These are phyloP conservation scores for Bufotes viridis DNA, from an alignment of 2,797 vertebrate genomes.

Conservation along the genomic window DNA sequence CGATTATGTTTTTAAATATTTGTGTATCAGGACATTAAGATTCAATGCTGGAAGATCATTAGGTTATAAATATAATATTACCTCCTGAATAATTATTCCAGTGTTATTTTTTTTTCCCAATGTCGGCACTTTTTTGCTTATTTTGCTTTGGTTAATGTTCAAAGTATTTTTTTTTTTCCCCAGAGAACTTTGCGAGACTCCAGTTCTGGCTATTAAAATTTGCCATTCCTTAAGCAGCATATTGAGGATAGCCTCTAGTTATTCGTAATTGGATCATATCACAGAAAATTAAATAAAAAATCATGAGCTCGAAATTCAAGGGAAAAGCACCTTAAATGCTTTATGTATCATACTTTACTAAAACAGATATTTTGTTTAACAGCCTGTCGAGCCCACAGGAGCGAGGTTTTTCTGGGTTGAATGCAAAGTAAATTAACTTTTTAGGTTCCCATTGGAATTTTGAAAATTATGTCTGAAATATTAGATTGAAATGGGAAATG, in stretches of 20 bases:
- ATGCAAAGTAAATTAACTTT: constrained; percentile 78
- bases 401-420: constrained; percentile 74
- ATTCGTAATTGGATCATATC: constrained; percentile 83
- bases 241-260: constrained; percentile 76
- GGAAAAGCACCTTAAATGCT: constrained; percentile 78
- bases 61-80: constrained; percentile 71
- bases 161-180: constrained; percentile 70
- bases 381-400: constrained; percentile 76
- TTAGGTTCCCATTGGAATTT: constrained; percentile 76
- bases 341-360: constrained; percentile 78
- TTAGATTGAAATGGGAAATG: constrained; percentile 72
- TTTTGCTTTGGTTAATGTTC: constrained; percentile 80
- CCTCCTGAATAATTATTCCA: constrained; percentile 72
- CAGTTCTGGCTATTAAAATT: constrained; percentile 78
- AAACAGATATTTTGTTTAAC: constrained; percentile 80
- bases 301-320: constrained; percentile 76
- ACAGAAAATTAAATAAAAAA: constrained; percentile 82
- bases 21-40: constrained; percentile 50
- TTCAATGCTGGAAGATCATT: constrained; percentile 69
- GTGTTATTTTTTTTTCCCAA: constrained; percentile 62
- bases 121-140: constrained; percentile 75
- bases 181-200: constrained; percentile 74
- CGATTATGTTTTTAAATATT: constrained; percentile 54
- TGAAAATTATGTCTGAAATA: constrained; percentile 74
- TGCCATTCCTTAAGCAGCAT: constrained; percentile 73